These are phyloP conservation scores for Oryzias woworae DNA, from an alignment of 2,113 vertebrate species.

Conservation along the genomic window DNA sequence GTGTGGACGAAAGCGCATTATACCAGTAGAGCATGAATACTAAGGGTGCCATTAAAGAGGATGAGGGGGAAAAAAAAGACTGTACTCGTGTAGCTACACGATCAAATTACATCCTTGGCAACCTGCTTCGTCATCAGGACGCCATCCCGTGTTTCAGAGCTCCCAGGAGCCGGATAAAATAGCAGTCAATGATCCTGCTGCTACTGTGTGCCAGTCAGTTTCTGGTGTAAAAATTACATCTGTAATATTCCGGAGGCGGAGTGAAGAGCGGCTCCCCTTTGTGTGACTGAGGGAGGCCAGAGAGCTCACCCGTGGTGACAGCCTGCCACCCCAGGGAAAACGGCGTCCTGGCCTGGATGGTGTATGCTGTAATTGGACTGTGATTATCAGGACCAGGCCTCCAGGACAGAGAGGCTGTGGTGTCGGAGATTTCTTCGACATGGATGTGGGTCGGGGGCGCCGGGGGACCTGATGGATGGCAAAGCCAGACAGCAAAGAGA, in stretches of 20 bases:
- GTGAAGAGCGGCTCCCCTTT: slow-evolving; percentile 36
- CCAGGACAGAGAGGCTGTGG: slow-evolving; percentile 94
- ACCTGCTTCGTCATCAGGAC: slow-evolving; percentile 40
- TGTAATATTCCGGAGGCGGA: slow-evolving; percentile 56
- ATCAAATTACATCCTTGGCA: slow-evolving; percentile 54
- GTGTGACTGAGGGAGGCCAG: slow-evolving; percentile 64
- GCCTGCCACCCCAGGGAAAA: slow-evolving; percentile 99
- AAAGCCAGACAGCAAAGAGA: slow-evolving; percentile 39
- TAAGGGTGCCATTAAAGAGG: slow-evolving; percentile 36
- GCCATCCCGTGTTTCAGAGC: slow-evolving; percentile 44
- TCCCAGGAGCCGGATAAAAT: slow-evolving; percentile 57
- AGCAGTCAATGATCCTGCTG: slow-evolving; percentile 53
- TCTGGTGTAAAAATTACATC: slow-evolving; percentile 56
- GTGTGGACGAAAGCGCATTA: slow-evolving; percentile 42
- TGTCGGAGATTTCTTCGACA: slow-evolving; percentile 93
- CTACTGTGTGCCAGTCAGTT: slow-evolving; percentile 41
- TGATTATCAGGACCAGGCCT: slow-evolving; percentile 95
- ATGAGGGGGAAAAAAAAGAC: slow-evolving; percentile 40
- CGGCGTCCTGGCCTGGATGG: slow-evolving; percentile 93
- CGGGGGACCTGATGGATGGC: slow-evolving; percentile 85
- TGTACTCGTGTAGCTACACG: slow-evolving; percentile 39
- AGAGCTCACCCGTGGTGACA: slow-evolving; percentile 91
- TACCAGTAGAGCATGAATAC: slow-evolving; percentile 22
- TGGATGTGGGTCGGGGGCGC: slow-evolving; percentile 89
- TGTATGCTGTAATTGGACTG: slow-evolving; percentile 92